Conservation (phyloP, 2,797 vertebrate genomes). For the Lindbergichthys nudifrons region DNA sequence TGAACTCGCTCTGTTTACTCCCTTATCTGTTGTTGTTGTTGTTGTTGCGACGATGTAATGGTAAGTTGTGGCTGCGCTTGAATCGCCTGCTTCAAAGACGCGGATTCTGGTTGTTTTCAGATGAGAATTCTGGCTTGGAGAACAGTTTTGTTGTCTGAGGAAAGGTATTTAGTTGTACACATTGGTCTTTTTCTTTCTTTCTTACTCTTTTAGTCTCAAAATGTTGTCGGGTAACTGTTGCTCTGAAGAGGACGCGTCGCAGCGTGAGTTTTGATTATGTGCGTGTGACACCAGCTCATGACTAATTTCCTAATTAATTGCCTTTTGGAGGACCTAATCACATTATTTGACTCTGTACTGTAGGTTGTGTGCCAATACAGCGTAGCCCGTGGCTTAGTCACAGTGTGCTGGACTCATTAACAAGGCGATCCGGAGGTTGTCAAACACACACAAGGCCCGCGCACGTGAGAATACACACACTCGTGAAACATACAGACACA, state of each 20-base stretch:
- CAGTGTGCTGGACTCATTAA: slow-evolving; percentile 77
- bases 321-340: slow-evolving; percentile 81
- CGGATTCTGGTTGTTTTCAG: slow-evolving; percentile 39
- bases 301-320: slow-evolving; percentile 84
- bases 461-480: slow-evolving; percentile 27
- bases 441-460: slow-evolving; percentile 56
- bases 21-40: slow-evolving; percentile 77
- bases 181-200: slow-evolving; percentile 27
- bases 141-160: slow-evolving; percentile 15
- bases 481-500: slow-evolving; percentile 50
- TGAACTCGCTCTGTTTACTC: slow-evolving; percentile 78
- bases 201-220: too few relatives aligned
- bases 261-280: slow-evolving; percentile 44
- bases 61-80: slow-evolving; percentile 68
- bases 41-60: slow-evolving; percentile 70
- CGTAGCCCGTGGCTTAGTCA: slow-evolving; percentile 73
- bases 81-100: slow-evolving; percentile 77
- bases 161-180: slow-evolving; percentile 21
- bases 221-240: slow-evolving; percentile 8
- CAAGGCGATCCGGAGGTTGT: slow-evolving; percentile 70
- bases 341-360: slow-evolving; percentile 75
- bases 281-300: slow-evolving; percentile 66
- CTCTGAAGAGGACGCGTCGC: slow-evolving; percentile 22
- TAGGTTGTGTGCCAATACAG: slow-evolving; percentile 73
- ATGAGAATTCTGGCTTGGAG: slow-evolving; percentile 1